Base-by-base conservation (phyloP, 2,797 vertebrate species). In the Alca torda region DNA sequence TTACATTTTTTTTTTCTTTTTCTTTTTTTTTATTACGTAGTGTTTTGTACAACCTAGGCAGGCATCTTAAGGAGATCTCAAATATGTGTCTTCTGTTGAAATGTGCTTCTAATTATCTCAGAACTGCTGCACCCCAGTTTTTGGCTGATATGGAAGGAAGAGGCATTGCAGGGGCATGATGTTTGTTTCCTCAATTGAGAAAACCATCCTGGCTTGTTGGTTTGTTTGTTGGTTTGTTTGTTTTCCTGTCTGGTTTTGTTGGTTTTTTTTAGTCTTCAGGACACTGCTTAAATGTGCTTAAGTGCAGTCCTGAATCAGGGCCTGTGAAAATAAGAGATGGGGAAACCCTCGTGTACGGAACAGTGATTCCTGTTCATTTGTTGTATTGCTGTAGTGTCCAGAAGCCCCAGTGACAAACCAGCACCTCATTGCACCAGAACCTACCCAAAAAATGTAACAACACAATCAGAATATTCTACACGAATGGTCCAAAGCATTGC, bases 81-180 rank as follows among this genome's bases (percentile, higher is more conserved):
- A 97, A 97, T 95, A 96, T 57, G 74, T 97, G 96, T 97, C 81
- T 75, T 97, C 96, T 96, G 96, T 96, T 97, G 95, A 98, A 96
- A 98, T 98, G 98, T 98, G 98, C 97, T 98, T 98, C 97, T 98
- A 97, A 98, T 98, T 97, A 94, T 97, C 95, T 97, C 96, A 96
- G 96, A 96, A 95, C 93, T 94, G 85, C 90, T 90, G 96, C 92
- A 95, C 91, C 97, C 76, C 79, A 77, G 77, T 91, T 93, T 93
- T 94, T 93, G 85, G 86, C 90, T 90, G 39, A 93, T 84, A 57
- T 78, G 75, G 92, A 97, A 95, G 74, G 54, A 96, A 96, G 94
- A 95, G 95, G 54, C 69, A 56, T 88, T 93, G 76, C 25, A 81
- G 89, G 65, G 80, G 30, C 33, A 51, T 48, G 37, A 73, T 77